Evolutionary conservation across 2,113 vertebrate genomes (phyloP).

Genomic region (Alethe castanea): DNA sequence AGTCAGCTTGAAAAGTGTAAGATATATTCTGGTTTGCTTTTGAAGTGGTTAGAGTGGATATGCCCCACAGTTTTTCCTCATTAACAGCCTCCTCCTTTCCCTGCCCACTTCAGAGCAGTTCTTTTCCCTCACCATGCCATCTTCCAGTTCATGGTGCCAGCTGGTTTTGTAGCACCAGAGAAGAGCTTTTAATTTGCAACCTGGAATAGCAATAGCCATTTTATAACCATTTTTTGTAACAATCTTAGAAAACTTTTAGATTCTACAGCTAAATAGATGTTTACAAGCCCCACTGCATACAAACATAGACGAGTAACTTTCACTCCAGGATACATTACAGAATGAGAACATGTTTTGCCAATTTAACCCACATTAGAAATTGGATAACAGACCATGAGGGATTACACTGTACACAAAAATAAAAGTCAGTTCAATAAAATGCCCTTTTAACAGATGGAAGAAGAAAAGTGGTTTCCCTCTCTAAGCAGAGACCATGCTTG

Average conservation of each 20-base stretch:
- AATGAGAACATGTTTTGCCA: background rate
- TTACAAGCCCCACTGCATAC: background rate
- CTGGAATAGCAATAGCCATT: background rate
- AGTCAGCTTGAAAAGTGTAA: background rate
- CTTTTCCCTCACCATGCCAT: background rate
- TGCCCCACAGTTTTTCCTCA: background rate
- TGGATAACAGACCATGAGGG: background rate
- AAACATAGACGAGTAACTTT: background rate
- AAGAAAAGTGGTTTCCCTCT: background rate
- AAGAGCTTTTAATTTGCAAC: background rate
- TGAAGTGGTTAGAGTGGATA: background rate
- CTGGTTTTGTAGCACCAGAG: background rate
- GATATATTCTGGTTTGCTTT: background rate
- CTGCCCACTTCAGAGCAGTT: background rate
- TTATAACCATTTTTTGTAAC: background rate
- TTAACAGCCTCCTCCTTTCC: background rate
- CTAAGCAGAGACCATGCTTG: background rate
- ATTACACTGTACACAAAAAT: background rate
- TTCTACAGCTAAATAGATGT: background rate
- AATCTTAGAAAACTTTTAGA: background rate
- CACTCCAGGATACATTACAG: background rate
- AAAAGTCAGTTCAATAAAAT: background rate
- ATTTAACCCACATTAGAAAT: background rate
- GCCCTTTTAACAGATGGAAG: background rate
- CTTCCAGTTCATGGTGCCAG: background rate